These are phyloP conservation scores for Drosophila littoralis DNA, from an alignment of 1,140 invertebrate species.

Conservation along the genomic window DNA sequence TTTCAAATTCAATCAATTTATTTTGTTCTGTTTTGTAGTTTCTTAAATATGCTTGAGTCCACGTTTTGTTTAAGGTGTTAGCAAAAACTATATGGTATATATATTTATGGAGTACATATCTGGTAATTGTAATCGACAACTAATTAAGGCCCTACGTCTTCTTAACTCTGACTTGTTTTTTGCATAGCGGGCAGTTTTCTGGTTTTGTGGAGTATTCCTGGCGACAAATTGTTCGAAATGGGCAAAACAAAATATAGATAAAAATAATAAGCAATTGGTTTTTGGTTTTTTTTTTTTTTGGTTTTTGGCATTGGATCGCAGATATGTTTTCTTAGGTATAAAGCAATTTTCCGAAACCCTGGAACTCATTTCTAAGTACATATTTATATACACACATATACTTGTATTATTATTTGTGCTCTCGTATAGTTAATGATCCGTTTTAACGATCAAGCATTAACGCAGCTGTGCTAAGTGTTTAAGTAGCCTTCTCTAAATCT, in stretches of 20 bases:
- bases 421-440: constrained; percentile 5
- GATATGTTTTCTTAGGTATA: constrained; percentile 42
- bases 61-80: constrained; percentile 57
- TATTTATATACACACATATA: constrained; percentile 17
- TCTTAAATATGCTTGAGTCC: constrained; percentile 70
- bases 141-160: constrained; percentile 42
- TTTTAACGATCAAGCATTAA: constrained; percentile 29
- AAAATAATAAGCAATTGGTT: constrained; percentile 24
- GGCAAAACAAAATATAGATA: background rate
- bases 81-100: constrained; percentile 48
- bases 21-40: constrained; percentile 41
- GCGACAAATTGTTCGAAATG: constrained; percentile 20
- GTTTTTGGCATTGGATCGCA: constrained; percentile 42
- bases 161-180: constrained; percentile 8
- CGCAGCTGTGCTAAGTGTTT: constrained; percentile 33
- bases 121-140: constrained; percentile 35
- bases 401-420: constrained; percentile 22
- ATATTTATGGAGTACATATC: constrained; percentile 20
- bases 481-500: constrained; percentile 9
- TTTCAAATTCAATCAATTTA: constrained; percentile 58
- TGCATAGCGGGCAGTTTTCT: constrained; percentile 41
- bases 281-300: background rate
- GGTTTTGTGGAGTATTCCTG: constrained; percentile 9
- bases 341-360: constrained; percentile 34
- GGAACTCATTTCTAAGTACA: constrained; percentile 38